Base-by-base conservation (phyloP, 1,140 invertebrate species). In the Bombus waltoni region DNA sequence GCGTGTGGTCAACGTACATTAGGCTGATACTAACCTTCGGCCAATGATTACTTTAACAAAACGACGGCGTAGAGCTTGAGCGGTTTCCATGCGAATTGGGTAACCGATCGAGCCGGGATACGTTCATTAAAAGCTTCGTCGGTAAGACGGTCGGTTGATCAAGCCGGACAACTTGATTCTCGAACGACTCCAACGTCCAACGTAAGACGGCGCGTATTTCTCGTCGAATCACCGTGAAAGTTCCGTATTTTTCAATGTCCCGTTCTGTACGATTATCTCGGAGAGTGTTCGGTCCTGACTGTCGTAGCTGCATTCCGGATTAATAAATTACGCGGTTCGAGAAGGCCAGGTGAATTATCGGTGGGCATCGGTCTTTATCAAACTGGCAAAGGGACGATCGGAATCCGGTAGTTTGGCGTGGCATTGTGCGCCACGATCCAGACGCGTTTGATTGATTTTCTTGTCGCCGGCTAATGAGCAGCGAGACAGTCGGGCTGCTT, bases 371-470 rank as follows among this genome's bases (percentile, higher is more conserved):
- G 88, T 88, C 86, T 90, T 86, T 90, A 90, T 89, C 88, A 79
- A 85, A 86, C 40, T 66, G 73, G 68, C 72, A 75, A 79, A 59
- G 40, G 71, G 68, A 42, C 82, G 86, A 85, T 82, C 75, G 89
- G 82, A 90, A 90, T 89, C 88, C 82, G 85, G 86, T 89, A 89
- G 86, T 90, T 90, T 85, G 77, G 65, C 57, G 62, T 57, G 44
- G 22, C 70, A 83, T 78, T 81, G 78, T 75, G 65, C 40, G 44
- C 28, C 68, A 68, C 76, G 65, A 86, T 81, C 47, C 76, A 57
- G 65, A 74, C 68, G 38, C 57, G 71, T 81, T 81, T 90, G 88
- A 90, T 90, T 57, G 85, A 90, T 90, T 81, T 78, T 38, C 88
- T 35, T 65, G 80, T 73, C 47, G 35, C 11, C 8, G 75, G 47